phyloP scores from a whole-genome alignment of 2,113 vertebrate species.

The Paedocypris sp. region DNA sequence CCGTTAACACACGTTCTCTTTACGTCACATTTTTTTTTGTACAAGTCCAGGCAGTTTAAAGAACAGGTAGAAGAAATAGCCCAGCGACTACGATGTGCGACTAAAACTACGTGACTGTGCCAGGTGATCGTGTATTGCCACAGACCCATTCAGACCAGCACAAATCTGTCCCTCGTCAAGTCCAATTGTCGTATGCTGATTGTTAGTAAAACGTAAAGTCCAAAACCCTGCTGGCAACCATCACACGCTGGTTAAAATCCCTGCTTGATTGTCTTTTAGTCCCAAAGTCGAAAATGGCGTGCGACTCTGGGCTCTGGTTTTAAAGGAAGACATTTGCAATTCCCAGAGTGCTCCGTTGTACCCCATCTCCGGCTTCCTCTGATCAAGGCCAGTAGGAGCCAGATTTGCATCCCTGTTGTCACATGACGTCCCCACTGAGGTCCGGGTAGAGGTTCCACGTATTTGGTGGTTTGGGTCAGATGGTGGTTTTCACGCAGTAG shows the following conservation, averaged over 20 bases:
- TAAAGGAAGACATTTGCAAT: too few species aligned
- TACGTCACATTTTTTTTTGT: too few species aligned
- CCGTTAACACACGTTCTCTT: too few species aligned
- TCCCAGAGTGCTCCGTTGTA: too few species aligned
- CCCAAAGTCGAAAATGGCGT: not conserved
- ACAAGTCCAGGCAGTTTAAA: too few species aligned
- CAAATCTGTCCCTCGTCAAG: not conserved
- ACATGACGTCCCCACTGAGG: not conserved
- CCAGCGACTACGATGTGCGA: not conserved
- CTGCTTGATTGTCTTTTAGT: not conserved
- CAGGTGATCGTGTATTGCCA: conserved; percentile 6
- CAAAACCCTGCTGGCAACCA: not conserved
- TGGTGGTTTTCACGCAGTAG: conserved; percentile 25
- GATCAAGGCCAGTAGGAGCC: too few species aligned
- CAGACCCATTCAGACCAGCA: conserved; percentile 12
- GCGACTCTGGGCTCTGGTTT: not conserved
- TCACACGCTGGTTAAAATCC: not conserved
- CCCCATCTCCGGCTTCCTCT: too few species aligned
- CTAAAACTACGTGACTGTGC: not conserved
- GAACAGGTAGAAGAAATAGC: too few species aligned
- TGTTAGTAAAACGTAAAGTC: too few species aligned
- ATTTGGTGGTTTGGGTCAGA: not conserved
- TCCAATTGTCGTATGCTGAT: not conserved
- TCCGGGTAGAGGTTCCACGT: not conserved
- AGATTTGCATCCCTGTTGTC: too few species aligned